Percentiles rank a stretch among this genome's conserved stretches.
Evolutionary conservation across 2,888 invertebrate genomes (phyloP).

Genomic region (Sinohyriopsis cumingii): DNA sequence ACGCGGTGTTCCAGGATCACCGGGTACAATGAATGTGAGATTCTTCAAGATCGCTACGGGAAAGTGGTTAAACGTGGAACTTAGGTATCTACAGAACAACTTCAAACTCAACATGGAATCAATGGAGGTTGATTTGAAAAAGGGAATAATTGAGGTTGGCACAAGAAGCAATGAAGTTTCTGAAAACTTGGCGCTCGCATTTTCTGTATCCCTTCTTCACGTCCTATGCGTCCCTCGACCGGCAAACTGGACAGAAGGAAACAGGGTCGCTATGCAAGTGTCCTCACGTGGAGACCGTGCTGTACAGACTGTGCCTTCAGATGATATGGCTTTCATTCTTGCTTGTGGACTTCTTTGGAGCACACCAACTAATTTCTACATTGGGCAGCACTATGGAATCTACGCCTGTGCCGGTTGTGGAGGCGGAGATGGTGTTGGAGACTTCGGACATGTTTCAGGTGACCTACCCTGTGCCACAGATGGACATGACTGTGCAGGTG

Average conservation of each 20-base stretch:
- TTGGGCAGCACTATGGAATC: not conserved
- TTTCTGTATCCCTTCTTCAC: slow-evolving; percentile 72
- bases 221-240: slow-evolving; percentile 73
- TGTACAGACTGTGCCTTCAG: slow-evolving; percentile 42
- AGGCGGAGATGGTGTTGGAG: not conserved
- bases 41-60: slow-evolving; percentile 39
- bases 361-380: slow-evolving; percentile 60
- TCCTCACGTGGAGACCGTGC: slow-evolving; percentile 18
- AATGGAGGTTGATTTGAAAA: slow-evolving; percentile 42
- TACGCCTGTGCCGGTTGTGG: not conserved
- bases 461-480: not conserved
- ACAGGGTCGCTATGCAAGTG: not conserved
- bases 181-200: slow-evolving; percentile 72
- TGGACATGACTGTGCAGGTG: slow-evolving; percentile 4
- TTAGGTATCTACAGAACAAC: slow-evolving; percentile 22
- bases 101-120: slow-evolving; percentile 22
- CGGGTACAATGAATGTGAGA: slow-evolving; percentile 52
- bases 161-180: slow-evolving; percentile 58
- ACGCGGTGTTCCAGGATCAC: slow-evolving; percentile 37
- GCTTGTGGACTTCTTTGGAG: slow-evolving; percentile 70
- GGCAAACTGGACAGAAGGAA: slow-evolving; percentile 7
- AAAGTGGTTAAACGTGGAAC: slow-evolving; percentile 10
- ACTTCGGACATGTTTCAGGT: not conserved
- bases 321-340: slow-evolving; percentile 65
- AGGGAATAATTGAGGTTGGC: slow-evolving; percentile 40